Evolutionary conservation across 2,888 invertebrate genomes (phyloP), one percentile per base, ranked within the genome.

Genomic region (Leucozona laternaria): DNA sequence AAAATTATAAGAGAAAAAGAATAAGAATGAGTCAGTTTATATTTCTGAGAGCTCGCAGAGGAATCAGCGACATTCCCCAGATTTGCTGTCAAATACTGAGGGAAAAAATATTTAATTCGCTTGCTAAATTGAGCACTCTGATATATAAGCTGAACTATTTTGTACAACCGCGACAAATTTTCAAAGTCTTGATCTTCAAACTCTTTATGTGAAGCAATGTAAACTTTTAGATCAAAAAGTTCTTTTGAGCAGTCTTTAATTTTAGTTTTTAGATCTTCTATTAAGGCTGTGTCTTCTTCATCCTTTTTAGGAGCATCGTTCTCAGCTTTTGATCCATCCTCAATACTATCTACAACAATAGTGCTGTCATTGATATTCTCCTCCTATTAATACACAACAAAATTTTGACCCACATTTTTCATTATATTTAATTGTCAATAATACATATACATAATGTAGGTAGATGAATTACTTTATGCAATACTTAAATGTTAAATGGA

Each of bases 131-230:
- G n/a, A n/a, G n/a, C n/a, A n/a, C n/a, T n/a, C n/a, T n/a, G n/a
- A n/a, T n/a, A n/a, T n/a, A n/a, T n/a, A n/a, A n/a, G n/a, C n/a
- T n/a, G n/a, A n/a, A n/a, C n/a, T n/a, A n/a, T n/a, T n/a, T 37
- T 37, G 20, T 53, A 45, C 15, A 55, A 86, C 86, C 50, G 37
- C 15, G 75, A 82, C 22, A 82, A 8, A 4, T 37, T 7, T 15
- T 71, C 64, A 75, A 78, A 79, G 6, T 70, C 70, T 48, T 82
- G 82, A 28, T 86, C 64, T 45, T 82, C 75, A 75, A 79, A 86
- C 13, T 31, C 10, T 17, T 79, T 86, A 11, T 82, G 86, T 8
- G 82, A 78, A 2, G 82, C 78, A 25, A 82, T 11, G 13, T 86
- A 86, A 4, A 75, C 71, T 15, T 86, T 79, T 13, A 71, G 53